Evolutionary conservation across 1,140 invertebrate species (phyloP), one percentile per base, ranked within the genome.

Genomic region (Branchinecta lynchi): DNA sequence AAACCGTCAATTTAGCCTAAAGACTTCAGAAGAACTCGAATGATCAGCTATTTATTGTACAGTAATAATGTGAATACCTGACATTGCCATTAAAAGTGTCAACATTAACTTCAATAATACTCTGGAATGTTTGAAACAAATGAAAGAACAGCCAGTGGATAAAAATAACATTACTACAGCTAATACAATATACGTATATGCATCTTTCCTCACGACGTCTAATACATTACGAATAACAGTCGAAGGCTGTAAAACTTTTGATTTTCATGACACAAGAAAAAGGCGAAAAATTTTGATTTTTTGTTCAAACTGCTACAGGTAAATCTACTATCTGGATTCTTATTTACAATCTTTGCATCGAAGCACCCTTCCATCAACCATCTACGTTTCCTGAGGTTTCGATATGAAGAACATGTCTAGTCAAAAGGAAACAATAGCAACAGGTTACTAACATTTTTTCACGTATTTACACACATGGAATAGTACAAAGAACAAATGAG

Each of bases 41-140:
- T 60, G 51, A 60, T 60, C 51, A 60, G 17, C 17, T 60, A 60
- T 60, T 60, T 60, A 60, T 60, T 60, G 6, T 60, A 60, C 51
- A 60, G 51, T 15, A 60, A 20, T 15, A 60, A 15, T 1, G 17
- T 60, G 51, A 20, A 15, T 20, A 60, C 12, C 12, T 12, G 51
- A 60, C 51, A 60, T 15, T 60, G 17, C 51, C 17, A 60, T 60
- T 20, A 20, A 32, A 60, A 60, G 51, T 60, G 12, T 60, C 51
- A 60, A 60, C 51, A 60, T 60, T 60, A 60, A 60, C 51, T 60
- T 60, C 17, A 60, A 60, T 32, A 60, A 60, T 60, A 60, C 51
- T 20, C 51, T 60, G 51, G 51, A 60, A 60, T 60, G 51, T 60
- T 20, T 60, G 12, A 60, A 60, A 60, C 51, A 60, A 15, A 15